Evolutionary conservation across 2,888 invertebrate genomes (phyloP).

Genomic region (Cybosia mesomella): DNA sequence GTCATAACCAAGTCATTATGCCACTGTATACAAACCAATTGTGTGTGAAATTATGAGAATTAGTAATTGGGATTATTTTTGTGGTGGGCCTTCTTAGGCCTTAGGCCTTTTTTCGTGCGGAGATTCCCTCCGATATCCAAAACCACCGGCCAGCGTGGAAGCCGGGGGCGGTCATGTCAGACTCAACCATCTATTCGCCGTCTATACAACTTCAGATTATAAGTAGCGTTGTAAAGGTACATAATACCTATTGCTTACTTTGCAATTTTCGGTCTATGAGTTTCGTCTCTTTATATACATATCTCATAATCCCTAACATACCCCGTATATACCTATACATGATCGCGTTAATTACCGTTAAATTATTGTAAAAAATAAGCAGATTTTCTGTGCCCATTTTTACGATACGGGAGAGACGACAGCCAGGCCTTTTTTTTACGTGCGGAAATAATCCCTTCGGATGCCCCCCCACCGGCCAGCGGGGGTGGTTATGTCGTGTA

Average conservation of each 20-base stretch:
- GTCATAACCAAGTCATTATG: slow-evolving; percentile 1
- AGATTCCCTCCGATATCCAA: no score
- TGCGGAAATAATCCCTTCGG: no score
- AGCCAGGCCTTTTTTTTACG: neutral
- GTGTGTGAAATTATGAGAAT: neutral
- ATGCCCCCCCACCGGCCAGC: no score
- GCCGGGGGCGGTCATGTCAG: no score
- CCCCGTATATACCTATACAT: no score
- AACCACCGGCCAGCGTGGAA: no score
- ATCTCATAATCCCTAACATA: neutral
- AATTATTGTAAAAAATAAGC: no score
- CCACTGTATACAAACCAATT: neutral
- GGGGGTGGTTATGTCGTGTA: no score
- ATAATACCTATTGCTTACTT: neutral
- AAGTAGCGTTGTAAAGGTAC: neutral
- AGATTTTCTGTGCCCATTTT: slow-evolving; percentile 15
- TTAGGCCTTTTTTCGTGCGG: no score
- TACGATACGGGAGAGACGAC: slow-evolving; percentile 14
- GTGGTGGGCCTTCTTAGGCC: no score
- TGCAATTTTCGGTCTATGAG: neutral
- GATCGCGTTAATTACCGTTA: no score
- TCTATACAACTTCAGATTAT: neutral
- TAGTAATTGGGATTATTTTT: neutral
- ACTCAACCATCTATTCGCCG: no score
- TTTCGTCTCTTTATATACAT: slow-evolving; percentile 7